A percentile compares a stretch with the other conserved stretches of the same genome.
These are phyloP conservation scores for Coreoperca whiteheadi DNA, from an alignment of 2,113 vertebrate species.

Conservation along the genomic window DNA sequence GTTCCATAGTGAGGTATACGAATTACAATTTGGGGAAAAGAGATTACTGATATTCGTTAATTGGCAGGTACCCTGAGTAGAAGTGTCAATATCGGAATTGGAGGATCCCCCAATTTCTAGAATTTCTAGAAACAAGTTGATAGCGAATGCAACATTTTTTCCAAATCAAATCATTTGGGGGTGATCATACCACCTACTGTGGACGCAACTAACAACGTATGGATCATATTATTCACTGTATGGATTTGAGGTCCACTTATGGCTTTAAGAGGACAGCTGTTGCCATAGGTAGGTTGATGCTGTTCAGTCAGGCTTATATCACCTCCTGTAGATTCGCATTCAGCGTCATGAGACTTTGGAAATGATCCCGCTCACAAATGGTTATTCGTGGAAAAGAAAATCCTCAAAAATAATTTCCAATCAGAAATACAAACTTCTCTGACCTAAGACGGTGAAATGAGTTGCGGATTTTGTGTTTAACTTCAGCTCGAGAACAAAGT, in stretches of 20 bases:
- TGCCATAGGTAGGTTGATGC: background rate
- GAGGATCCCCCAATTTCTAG: background rate
- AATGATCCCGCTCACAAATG: background rate
- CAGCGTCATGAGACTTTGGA: background rate
- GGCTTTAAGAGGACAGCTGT: constrained; percentile 12
- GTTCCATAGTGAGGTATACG: background rate
- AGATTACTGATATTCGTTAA: background rate
- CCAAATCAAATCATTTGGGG: background rate
- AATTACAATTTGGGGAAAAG: background rate
- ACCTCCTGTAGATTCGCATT: background rate
- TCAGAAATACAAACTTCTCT: background rate
- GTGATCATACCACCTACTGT: background rate
- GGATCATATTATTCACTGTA: constrained; percentile 41
- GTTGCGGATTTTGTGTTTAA: constrained; percentile 10
- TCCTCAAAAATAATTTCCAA: background rate
- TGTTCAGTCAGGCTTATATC: background rate
- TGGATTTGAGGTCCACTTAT: constrained; percentile 20
- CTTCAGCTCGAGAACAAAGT: constrained; percentile 37
- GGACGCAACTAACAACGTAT: constrained; percentile 36
- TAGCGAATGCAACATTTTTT: background rate
- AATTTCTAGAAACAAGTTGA: background rate
- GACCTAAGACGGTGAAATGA: background rate
- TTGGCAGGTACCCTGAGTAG: background rate
- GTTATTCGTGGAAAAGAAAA: background rate
- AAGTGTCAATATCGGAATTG: background rate